Evolutionary conservation across 2,888 invertebrate species (phyloP).

Genomic region (Hirtodrosophila trivittata): DNA sequence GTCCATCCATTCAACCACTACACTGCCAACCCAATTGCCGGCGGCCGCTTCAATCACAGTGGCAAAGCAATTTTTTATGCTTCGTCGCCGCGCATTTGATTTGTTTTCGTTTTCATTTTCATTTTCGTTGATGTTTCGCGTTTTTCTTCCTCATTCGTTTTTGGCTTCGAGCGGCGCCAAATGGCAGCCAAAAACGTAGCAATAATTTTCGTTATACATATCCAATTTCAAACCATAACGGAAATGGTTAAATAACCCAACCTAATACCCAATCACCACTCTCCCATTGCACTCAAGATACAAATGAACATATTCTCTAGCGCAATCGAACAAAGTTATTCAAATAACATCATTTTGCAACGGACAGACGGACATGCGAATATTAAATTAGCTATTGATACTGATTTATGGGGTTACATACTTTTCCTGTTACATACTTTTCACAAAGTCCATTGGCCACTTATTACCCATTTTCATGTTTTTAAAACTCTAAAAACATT

Average conservation of each 20-base stretch:
- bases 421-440: no score
- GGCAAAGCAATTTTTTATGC: conserved; percentile 67
- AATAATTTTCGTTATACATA: conserved; percentile 45
- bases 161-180: conserved; percentile 36
- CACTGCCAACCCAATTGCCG: conserved; percentile 31
- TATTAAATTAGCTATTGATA: no score
- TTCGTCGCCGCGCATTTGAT: conserved; percentile 59
- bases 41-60: conserved; percentile 64
- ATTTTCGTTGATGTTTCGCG: conserved; percentile 36
- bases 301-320: no score
- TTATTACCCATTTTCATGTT: no score
- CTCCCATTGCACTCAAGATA: background rate
- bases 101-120: conserved; percentile 47
- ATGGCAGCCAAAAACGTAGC: conserved; percentile 36
- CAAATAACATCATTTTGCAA: no score
- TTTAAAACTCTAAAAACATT: no score
- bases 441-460: no score
- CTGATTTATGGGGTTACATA: no score
- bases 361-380: no score
- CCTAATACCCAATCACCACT: background rate
- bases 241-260: conserved; percentile 15
- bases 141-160: conserved; percentile 11
- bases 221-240: conserved; percentile 22
- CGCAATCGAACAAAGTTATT: no score
- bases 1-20: background rate